Evolutionary conservation across 2,888 invertebrate genomes (phyloP).

Genomic region (Pyrocoelia pectoralis): DNA sequence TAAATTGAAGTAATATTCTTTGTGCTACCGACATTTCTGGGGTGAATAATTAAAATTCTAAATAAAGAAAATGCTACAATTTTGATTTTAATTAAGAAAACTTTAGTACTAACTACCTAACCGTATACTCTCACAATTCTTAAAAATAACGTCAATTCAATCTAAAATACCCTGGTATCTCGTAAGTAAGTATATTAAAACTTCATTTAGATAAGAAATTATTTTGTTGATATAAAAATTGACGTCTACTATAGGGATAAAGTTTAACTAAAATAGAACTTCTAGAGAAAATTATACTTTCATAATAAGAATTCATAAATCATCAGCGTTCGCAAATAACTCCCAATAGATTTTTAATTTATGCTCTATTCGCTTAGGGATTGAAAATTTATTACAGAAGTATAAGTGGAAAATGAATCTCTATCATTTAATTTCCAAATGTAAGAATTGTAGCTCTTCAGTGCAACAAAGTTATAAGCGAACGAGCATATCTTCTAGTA

Average conservation of each 20-base stretch:
- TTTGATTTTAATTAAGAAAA: constrained; percentile 30
- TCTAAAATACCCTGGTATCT: too few species aligned
- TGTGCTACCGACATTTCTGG: constrained; percentile 35
- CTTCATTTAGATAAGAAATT: neutral
- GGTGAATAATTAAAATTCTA: constrained; percentile 38
- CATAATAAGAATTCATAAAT: neutral
- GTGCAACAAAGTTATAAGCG: neutral
- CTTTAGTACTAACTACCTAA: neutral
- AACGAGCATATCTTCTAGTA: too few species aligned
- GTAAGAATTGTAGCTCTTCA: neutral
- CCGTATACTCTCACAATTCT: neutral
- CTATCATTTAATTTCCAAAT: neutral
- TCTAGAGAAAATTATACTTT: neutral
- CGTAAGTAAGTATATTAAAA: too few species aligned
- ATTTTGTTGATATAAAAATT: too few species aligned
- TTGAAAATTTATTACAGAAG: constrained; percentile 2
- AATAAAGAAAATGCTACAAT: constrained; percentile 31
- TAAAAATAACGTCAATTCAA: too few species aligned
- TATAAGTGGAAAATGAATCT: constrained; percentile 1
- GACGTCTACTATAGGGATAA: too few species aligned
- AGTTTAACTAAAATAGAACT: neutral
- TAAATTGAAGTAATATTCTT: constrained; percentile 45
- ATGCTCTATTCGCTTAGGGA: neutral
- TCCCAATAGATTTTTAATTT: constrained; percentile 11
- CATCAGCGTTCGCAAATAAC: neutral